These are phyloP conservation scores for Steromphala cineraria DNA, from an alignment of 2,888 invertebrate genomes.

Conservation along the genomic window DNA sequence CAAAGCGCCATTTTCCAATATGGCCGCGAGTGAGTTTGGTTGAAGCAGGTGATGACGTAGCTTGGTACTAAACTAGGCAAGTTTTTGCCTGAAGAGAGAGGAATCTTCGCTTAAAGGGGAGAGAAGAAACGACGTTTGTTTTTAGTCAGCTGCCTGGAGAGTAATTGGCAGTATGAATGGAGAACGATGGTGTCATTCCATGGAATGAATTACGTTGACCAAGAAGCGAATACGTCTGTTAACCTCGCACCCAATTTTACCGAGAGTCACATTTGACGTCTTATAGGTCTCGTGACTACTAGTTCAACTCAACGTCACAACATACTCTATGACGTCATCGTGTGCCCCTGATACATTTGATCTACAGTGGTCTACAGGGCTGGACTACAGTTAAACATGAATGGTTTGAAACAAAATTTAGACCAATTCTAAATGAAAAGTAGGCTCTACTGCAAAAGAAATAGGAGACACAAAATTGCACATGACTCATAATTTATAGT, in stretches of 20 bases:
- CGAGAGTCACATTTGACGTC: no score
- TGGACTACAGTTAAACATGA: no score
- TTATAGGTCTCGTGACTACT: no score
- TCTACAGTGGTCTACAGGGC: no score
- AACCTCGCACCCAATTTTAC: no score
- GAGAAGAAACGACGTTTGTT: conserved; percentile 1
- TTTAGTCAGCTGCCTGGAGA: background rate
- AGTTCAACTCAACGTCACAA: background rate
- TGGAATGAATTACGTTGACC: background rate
- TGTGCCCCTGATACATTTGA: background rate
- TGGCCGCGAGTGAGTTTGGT: background rate
- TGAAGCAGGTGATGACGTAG: background rate
- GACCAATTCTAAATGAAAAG: no score
- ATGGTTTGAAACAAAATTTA: no score
- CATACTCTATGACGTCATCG: background rate
- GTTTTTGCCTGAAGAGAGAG: background rate
- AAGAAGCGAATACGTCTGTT: background rate
- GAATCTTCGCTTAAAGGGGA: background rate
- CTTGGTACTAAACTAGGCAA: background rate
- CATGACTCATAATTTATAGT: no score
- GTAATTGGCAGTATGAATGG: background rate
- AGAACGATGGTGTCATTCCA: background rate
- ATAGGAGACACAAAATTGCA: no score
- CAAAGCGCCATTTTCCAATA: background rate
- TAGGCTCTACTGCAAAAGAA: no score